Evolutionary conservation across 2,888 invertebrate species (phyloP), one percentile per base, ranked within the genome.

Genomic region (Cryptocephalus primarius): DNA sequence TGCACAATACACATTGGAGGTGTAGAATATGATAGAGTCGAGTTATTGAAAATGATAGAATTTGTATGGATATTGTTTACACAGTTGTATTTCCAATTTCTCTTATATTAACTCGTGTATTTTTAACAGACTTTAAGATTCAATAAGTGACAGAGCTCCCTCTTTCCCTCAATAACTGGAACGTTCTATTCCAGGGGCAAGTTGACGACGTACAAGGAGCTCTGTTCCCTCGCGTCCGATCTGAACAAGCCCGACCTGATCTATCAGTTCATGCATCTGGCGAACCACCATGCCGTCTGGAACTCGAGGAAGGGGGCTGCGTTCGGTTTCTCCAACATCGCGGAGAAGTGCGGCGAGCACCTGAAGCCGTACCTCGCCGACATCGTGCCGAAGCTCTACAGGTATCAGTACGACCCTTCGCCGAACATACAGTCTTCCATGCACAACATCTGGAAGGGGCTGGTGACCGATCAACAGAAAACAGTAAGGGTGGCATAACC

Each of bases 211-310:
- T 96, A 96, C 71, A 91, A 89, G 66, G 95, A 96, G 69, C 75
- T 96, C 43, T 95, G 94, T 68, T 87, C 91, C 0, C 73, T 95
- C 40, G 94, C 94, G 0, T 91, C 91, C 1, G 94, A 95, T 70
- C 73, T 96, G 52, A 94, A 94, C 65, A 90, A 95, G 65, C 95
- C 95, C 0, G 94, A 95, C 65, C 76, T 96, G 50, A 81, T 94
- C 52, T 96, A 96, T 71, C 90, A 91, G 69, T 96, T 96, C 67
- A 89, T 96, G 88, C 88, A 93, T 67, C 73, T 95, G 53, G 94
- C 94, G 0, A 93, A 93, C 74, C 90, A 94, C 64, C 92, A 95
- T 69, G 85, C 92, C 1, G 78, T 88, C 45, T 96, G 94, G 95
- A 93, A 90, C 59, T 91, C 92, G 8, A 91, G 90, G 65, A 89